A percentile compares a stretch with the other conserved stretches of the same genome.
Conservation (phyloP, 92 coral and sea anemone species). For the Umimayanthus chanpuru region DNA sequence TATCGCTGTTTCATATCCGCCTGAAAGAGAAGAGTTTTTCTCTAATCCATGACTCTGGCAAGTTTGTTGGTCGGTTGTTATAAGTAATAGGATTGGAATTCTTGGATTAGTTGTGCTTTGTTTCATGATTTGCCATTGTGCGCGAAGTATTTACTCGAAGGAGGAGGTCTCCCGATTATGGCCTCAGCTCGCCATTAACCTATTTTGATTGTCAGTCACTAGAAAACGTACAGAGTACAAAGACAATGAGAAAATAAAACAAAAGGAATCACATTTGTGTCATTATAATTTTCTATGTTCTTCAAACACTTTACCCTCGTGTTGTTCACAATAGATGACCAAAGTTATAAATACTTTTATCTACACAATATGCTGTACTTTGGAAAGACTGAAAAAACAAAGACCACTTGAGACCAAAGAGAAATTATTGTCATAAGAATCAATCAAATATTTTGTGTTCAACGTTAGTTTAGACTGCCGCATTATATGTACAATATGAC, state of each 20-base stretch:
- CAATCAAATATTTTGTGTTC: conserved; percentile 25
- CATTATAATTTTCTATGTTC: conserved; percentile 24
- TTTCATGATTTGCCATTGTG: conserved; percentile 17
- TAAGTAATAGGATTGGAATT: conserved; percentile 19
- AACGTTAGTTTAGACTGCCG: conserved; percentile 9
- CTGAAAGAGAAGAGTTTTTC: neutral
- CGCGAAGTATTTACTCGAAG: conserved; percentile 4
- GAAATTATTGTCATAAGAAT: neutral
- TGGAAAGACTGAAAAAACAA: conserved; percentile 16
- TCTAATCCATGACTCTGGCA: conserved; percentile 22
- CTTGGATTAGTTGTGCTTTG: conserved; percentile 16
- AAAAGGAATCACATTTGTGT: conserved; percentile 23
- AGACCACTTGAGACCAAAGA: conserved; percentile 18
- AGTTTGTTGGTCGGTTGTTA: conserved; percentile 25
- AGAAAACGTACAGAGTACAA: neutral
- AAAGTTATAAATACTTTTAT: conserved; percentile 27
- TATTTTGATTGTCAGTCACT: conserved; percentile 18
- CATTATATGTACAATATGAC: conserved; percentile 7
- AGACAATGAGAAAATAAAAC: conserved; percentile 27
- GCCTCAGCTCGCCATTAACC: conserved; percentile 6
- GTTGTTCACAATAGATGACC: conserved; percentile 24
- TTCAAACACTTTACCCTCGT: conserved; percentile 40
- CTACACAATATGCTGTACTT: conserved; percentile 4
- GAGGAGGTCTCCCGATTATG: conserved; percentile 5
- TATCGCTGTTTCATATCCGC: neutral